These are phyloP conservation scores for Nasonovia ribisnigri DNA, from an alignment of 2,888 invertebrate species.

Conservation along the genomic window DNA sequence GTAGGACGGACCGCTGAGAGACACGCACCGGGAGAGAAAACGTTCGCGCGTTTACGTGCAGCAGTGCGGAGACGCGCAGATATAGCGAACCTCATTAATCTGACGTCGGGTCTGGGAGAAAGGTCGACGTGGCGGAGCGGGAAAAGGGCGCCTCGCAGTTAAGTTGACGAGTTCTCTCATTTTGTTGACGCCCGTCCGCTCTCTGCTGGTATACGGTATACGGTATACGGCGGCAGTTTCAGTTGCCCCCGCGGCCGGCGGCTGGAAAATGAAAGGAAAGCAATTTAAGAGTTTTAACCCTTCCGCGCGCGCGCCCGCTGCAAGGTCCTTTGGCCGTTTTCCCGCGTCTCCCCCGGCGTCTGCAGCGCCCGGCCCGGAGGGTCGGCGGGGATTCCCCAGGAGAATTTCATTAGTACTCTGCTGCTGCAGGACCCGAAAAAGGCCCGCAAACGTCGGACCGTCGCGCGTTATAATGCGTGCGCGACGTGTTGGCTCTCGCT, in stretches of 20 bases:
- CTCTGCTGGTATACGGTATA: not conserved
- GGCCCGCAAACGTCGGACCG: constrained; percentile 44
- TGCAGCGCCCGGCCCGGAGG: not conserved
- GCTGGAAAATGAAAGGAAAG: constrained; percentile 64
- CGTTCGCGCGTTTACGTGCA: not conserved
- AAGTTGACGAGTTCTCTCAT: constrained; percentile 64
- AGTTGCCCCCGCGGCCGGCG: not conserved
- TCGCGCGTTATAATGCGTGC: not conserved
- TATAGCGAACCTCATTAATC: constrained; percentile 62
- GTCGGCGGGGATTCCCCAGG: constrained; percentile 50
- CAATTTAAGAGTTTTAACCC: constrained; percentile 64
- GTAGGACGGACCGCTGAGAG: not conserved
- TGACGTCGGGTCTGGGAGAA: constrained; percentile 52
- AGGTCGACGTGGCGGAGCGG: constrained; percentile 52
- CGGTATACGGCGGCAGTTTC: not conserved
- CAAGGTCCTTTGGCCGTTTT: constrained; percentile 4
- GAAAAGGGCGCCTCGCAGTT: constrained; percentile 50
- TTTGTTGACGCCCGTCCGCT: constrained; percentile 62
- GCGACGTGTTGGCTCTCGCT: not conserved
- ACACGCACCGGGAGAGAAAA: not conserved
- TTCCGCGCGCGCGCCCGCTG: constrained; percentile 19
- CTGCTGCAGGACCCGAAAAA: constrained; percentile 54
- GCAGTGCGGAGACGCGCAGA: constrained; percentile 23
- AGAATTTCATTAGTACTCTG: constrained; percentile 57
- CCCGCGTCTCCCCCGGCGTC: constrained; percentile 11